Evolutionary conservation across 2,888 invertebrate genomes (phyloP).

Genomic region (Drosophila macrospina): DNA sequence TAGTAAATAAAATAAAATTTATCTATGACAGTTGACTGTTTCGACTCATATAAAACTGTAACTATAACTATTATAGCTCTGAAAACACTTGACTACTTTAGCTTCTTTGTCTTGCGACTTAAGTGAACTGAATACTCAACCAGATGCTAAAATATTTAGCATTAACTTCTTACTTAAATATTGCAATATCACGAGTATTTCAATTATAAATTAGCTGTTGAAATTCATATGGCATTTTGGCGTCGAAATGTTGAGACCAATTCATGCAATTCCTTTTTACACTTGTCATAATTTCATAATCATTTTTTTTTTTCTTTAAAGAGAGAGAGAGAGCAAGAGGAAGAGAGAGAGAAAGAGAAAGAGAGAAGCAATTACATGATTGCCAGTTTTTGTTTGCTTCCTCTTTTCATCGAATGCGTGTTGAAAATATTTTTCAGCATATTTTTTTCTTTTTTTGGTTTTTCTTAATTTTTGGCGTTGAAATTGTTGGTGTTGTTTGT

Average conservation of each 20-base stretch:
- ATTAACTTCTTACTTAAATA: not conserved
- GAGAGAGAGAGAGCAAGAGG: not conserved
- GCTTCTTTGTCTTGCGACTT: not conserved
- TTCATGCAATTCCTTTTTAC: conserved; percentile 33
- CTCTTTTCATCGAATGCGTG: conserved; percentile 12
- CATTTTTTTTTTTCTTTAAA: conserved; percentile 14
- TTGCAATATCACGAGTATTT: conserved; percentile 2
- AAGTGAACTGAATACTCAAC: not conserved
- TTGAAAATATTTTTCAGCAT: conserved; percentile 23
- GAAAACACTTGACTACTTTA: not conserved
- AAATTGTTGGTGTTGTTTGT: conserved; percentile 3
- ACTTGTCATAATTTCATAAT: conserved; percentile 58
- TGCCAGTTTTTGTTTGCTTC: conserved; percentile 15
- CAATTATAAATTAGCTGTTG: conserved; percentile 21
- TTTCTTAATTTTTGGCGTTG: conserved; percentile 8
- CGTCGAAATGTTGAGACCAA: conserved; percentile 17
- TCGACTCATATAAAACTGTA: too few species aligned
- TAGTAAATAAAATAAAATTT: too few species aligned
- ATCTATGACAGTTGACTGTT: too few species aligned
- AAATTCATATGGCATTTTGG: conserved; percentile 14
- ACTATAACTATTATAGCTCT: too few species aligned
- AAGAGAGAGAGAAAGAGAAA: not conserved
- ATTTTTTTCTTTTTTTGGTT: not conserved
- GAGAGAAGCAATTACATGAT: conserved; percentile 40
- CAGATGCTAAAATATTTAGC: not conserved